A percentile compares a stretch with the other conserved stretches of the same genome.
Conservation (phyloP, 2,797 vertebrate species). For the Vultur gryphus region DNA sequence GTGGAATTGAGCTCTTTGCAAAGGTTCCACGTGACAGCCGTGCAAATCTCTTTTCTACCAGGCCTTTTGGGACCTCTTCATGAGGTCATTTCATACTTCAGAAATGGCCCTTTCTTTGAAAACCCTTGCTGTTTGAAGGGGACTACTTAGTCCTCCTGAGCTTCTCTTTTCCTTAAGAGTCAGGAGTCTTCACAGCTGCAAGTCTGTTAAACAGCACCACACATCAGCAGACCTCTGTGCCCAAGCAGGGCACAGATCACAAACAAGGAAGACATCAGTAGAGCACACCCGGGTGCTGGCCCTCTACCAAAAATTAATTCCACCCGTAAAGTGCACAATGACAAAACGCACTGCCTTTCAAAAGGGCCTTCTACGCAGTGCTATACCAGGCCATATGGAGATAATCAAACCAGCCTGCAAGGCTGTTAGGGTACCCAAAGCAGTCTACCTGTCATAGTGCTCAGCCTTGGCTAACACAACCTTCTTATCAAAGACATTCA, state of each 20-base stretch:
- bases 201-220: neutral
- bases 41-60: neutral
- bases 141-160: neutral
- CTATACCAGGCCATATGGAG: neutral
- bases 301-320: neutral
- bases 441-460: neutral
- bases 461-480: neutral
- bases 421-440: neutral
- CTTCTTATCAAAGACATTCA: neutral
- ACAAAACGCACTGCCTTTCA: neutral
- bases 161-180: neutral
- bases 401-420: neutral
- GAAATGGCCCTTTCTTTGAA: neutral
- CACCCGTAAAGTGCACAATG: neutral
- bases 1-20: neutral
- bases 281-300: neutral
- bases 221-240: neutral
- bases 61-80: neutral
- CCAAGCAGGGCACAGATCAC: neutral
- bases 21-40: neutral
- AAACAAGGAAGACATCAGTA: neutral
- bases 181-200: neutral
- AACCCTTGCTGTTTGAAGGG: neutral
- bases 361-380: accelerated
- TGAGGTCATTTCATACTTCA: neutral